These are phyloP conservation scores for Monarcha castaneiventris DNA, from an alignment of 2,113 vertebrate species.

Conservation along the genomic window DNA sequence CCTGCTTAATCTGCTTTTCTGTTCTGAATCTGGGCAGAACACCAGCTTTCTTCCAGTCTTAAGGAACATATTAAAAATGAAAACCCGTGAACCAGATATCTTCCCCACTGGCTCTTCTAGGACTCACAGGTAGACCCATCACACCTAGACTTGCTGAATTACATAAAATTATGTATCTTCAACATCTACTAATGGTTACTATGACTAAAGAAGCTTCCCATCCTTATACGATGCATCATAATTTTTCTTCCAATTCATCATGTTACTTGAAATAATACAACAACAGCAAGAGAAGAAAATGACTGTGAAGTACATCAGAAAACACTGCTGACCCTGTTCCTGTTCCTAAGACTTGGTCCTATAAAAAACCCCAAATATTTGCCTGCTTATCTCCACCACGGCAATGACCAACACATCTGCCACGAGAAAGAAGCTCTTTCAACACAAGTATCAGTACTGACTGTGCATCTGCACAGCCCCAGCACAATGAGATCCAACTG, in stretches of 20 bases:
- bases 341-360: background rate
- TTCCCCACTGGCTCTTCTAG: background rate
- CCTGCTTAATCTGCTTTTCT: constrained; percentile 46
- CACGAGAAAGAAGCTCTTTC: background rate
- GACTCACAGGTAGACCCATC: background rate
- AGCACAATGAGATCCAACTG: background rate
- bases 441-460: background rate
- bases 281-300: background rate
- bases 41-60: constrained; percentile 3
- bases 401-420: background rate
- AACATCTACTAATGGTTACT: background rate
- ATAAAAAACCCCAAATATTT: background rate
- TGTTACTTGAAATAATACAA: background rate
- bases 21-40: constrained; percentile 39
- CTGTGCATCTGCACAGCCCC: background rate
- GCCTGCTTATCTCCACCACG: background rate
- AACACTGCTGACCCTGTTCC: background rate
- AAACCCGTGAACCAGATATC: background rate
- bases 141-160: background rate
- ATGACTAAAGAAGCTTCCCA: background rate
- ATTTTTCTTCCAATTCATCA: background rate
- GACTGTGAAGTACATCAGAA: background rate
- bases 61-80: background rate
- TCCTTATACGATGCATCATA: background rate
- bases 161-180: background rate